Base-by-base conservation (phyloP, 2,797 vertebrate species). In the Gorsachius magnificus region DNA sequence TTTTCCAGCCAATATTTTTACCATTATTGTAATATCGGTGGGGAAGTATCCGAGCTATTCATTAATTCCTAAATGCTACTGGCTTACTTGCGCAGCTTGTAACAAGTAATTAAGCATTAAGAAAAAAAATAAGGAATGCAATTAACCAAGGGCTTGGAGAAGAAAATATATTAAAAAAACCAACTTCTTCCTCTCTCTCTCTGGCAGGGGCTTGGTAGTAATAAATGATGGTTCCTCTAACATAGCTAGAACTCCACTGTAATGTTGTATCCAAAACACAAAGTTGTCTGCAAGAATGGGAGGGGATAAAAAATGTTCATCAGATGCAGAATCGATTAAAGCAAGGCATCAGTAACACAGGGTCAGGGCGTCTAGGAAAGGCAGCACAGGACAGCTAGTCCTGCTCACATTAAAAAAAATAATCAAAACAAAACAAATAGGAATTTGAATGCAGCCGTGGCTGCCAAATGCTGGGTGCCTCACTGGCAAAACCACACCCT, bases 401-500 rank as follows among this genome's bases (percentile, higher is more conserved):
- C 69, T 83, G 53, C 24, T 72, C 50, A n/a, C 60, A 78, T 90
- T 41, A 13, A 9, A 81, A 53, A 45, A 29, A 41, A 2, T 31
- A 58, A 33, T 13, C 31, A 79, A 89, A 95, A 12, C 76, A 91
- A 97, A 96, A 92, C 91, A 96, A 96, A 92, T 11, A 78, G 53
- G 89, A 68, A 57, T 88, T 56, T 82, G 66, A 92, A 92, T 76
- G 80, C 48, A 91, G 36, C 64, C 28, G 10, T 51, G 82, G 48
- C 84, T 95, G 90, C 91, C 69, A 92, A 94, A 85, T 33, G 46
- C 57, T 75, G 81, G 58, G 58, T 92, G 61, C 76, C 77, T 95
- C 87, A 78, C 65, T 79, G 46, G 95, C 79, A 94, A 94, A 90
- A 68, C 81, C 94, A 93, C 95, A 96, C 96, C 95, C 84, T 83